Evolutionary conservation across 2,888 invertebrate genomes (phyloP).

Genomic region (Linhomoeus sp.): DNA sequence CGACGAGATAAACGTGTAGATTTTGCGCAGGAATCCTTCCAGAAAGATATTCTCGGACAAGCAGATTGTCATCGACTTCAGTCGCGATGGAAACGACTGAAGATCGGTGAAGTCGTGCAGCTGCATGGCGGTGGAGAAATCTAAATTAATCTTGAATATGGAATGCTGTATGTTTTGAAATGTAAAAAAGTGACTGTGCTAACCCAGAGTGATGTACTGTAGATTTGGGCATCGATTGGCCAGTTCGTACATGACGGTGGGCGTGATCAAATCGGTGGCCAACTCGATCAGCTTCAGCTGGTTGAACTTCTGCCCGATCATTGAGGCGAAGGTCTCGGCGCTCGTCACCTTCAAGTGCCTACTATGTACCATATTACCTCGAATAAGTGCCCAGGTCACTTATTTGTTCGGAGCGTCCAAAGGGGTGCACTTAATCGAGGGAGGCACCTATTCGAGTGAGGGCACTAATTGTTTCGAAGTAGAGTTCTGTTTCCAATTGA

Average conservation of each 20-base stretch:
- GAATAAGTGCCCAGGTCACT: too few relatives aligned
- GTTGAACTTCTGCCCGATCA: constrained; percentile 44
- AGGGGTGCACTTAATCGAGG: too few relatives aligned
- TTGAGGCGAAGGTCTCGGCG: constrained; percentile 14
- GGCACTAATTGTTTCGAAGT: too few relatives aligned
- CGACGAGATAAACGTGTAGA: constrained; percentile 97
- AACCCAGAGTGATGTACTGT: constrained; percentile 64
- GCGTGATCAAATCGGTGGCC: constrained; percentile 85
- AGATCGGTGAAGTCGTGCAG: constrained; percentile 97
- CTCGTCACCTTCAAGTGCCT: constrained; percentile 13
- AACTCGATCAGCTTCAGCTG: constrained; percentile 73
- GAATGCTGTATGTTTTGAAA: constrained; percentile 61
- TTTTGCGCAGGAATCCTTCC: constrained; percentile 99
- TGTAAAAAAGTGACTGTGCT: constrained; percentile 6
- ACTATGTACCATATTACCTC: too few relatives aligned
- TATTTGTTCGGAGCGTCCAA: too few relatives aligned
- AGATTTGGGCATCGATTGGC: constrained; percentile 86
- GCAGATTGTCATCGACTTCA: constrained; percentile 84
- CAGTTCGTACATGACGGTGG: constrained; percentile 84
- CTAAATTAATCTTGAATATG: too few relatives aligned
- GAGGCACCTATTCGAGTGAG: too few relatives aligned
- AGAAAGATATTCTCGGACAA: constrained; percentile 97
- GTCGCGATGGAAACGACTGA: constrained; percentile 91
- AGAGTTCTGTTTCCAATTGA: too few relatives aligned
- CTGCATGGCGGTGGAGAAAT: constrained; percentile 88